Percentiles rank a stretch among this genome's conserved stretches.
Evolutionary conservation across 92 coral and sea anemone species (phyloP).

Genomic region (Hydrozoanthus gracilis): DNA sequence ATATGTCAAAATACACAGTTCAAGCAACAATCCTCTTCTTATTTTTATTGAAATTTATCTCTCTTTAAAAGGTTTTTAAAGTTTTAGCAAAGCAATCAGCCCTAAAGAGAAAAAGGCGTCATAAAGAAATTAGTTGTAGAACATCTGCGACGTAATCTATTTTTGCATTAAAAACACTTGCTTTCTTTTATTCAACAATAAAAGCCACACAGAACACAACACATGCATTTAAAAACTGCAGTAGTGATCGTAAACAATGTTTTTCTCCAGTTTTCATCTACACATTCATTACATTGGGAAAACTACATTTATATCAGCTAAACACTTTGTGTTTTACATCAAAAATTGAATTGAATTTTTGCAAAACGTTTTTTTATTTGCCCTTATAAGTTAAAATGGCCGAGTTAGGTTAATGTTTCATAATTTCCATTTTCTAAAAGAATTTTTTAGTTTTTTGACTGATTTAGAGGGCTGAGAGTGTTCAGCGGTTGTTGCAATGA

Average conservation of each 20-base stretch:
- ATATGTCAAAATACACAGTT: slow-evolving; percentile 13
- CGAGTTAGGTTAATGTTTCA: background rate
- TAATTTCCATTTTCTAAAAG: slow-evolving; percentile 21
- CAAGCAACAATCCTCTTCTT: slow-evolving; percentile 3
- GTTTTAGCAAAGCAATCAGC: background rate
- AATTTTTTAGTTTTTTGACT: slow-evolving; percentile 2
- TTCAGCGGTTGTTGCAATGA: too few relatives aligned
- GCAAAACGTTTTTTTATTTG: background rate
- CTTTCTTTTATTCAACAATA: slow-evolving; percentile 7
- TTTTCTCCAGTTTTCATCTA: slow-evolving; percentile 13
- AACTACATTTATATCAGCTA: slow-evolving; percentile 13
- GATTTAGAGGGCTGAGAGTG: background rate
- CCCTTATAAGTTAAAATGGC: slow-evolving; percentile 11
- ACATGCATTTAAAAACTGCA: slow-evolving; percentile 10
- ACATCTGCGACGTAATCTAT: background rate
- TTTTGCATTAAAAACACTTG: slow-evolving; percentile 5
- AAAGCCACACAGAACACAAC: slow-evolving; percentile 16
- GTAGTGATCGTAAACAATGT: slow-evolving; percentile 14
- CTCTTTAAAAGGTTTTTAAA: background rate
- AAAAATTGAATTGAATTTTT: slow-evolving; percentile 2
- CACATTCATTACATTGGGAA: slow-evolving; percentile 14
- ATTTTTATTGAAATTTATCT: background rate
- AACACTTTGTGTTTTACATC: slow-evolving; percentile 11
- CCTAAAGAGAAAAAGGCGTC: background rate
- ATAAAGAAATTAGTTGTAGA: slow-evolving; percentile 9